Conservation (phyloP, 2,888 invertebrate genomes). For the Liodrosophila aerea region DNA sequence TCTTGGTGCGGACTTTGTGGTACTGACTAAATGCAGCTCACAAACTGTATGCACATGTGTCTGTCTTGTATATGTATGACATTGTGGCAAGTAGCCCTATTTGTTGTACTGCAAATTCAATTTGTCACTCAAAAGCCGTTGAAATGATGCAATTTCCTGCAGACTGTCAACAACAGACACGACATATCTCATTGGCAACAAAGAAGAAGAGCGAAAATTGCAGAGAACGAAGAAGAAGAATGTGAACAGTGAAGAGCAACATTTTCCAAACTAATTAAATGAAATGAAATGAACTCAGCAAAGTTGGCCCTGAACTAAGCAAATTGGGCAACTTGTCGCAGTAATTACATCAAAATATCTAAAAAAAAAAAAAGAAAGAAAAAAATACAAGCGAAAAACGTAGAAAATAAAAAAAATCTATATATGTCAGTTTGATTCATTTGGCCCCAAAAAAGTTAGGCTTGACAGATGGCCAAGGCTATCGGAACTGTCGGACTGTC, state of each 20-base stretch:
- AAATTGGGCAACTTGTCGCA: slow-evolving; percentile 71
- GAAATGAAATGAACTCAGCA: slow-evolving; percentile 64
- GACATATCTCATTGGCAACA: slow-evolving; percentile 1
- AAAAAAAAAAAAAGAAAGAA: slow-evolving; percentile 27
- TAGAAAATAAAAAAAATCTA: slow-evolving; percentile 21
- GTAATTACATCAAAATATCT: slow-evolving; percentile 73
- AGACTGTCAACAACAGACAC: slow-evolving; percentile 44
- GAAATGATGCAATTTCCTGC: slow-evolving; percentile 68
- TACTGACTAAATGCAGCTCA: too few species aligned
- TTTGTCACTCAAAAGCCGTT: slow-evolving; percentile 71
- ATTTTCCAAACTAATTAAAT: slow-evolving; percentile 71
- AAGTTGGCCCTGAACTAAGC: slow-evolving; percentile 61
- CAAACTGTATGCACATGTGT: slow-evolving; percentile 1
- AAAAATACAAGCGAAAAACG: slow-evolving; percentile 14
- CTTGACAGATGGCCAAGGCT: slow-evolving; percentile 58
- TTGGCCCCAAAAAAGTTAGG: slow-evolving; percentile 50
- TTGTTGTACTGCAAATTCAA: slow-evolving; percentile 66
- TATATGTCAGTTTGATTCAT: slow-evolving; percentile 66
- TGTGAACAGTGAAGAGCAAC: slow-evolving; percentile 41
- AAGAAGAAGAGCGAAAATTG: slow-evolving; percentile 3
- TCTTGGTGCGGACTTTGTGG: too few species aligned
- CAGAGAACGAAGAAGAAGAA: not conserved
- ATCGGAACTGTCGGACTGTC: slow-evolving; percentile 32
- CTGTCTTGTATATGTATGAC: slow-evolving; percentile 16
- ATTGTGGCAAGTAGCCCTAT: slow-evolving; percentile 64